A percentile compares a stretch with the other conserved stretches of the same genome.
Evolutionary conservation across 2,797 vertebrate genomes (phyloP).

Genomic region (Arnoldichthys spilopterus): DNA sequence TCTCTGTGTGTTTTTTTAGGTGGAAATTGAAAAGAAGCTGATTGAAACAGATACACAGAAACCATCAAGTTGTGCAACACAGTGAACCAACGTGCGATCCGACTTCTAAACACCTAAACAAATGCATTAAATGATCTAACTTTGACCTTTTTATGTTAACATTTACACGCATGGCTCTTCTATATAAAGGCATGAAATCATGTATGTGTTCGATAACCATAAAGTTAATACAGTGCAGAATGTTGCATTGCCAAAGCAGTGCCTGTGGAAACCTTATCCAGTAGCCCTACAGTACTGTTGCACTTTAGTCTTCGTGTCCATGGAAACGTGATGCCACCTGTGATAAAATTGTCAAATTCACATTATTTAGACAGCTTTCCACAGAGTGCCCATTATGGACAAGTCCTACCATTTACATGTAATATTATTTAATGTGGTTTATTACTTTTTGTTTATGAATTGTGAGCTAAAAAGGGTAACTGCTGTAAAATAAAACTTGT

Average conservation of each 20-base stretch:
- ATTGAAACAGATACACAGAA: constrained; percentile 87
- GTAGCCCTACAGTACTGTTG: constrained; percentile 63
- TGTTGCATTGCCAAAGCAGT: constrained; percentile 56
- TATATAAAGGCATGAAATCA: constrained; percentile 17
- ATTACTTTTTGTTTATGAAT: constrained; percentile 9
- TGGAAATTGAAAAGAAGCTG: constrained; percentile 97
- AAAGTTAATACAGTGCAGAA: constrained; percentile 12
- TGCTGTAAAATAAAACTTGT: neutral
- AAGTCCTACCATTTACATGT: neutral
- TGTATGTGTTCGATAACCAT: constrained; percentile 25
- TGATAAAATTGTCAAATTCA: neutral
- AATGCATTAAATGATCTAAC: constrained; percentile 30
- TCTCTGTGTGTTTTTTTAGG: constrained; percentile 69
- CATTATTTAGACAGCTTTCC: neutral
- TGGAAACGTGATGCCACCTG: neutral
- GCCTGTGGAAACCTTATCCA: constrained; percentile 53
- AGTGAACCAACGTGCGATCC: constrained; percentile 73
- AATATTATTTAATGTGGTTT: constrained; percentile 15
- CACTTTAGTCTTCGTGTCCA: constrained; percentile 44
- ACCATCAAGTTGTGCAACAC: constrained; percentile 85
- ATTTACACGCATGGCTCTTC: constrained; percentile 1
- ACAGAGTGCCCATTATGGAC: neutral
- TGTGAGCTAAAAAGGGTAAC: constrained; percentile 20
- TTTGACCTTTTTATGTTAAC: constrained; percentile 34
- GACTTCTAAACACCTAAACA: neutral